Evolutionary conservation across 2,797 vertebrate species (phyloP).

Genomic region (Dicrostonyx torquatus): DNA sequence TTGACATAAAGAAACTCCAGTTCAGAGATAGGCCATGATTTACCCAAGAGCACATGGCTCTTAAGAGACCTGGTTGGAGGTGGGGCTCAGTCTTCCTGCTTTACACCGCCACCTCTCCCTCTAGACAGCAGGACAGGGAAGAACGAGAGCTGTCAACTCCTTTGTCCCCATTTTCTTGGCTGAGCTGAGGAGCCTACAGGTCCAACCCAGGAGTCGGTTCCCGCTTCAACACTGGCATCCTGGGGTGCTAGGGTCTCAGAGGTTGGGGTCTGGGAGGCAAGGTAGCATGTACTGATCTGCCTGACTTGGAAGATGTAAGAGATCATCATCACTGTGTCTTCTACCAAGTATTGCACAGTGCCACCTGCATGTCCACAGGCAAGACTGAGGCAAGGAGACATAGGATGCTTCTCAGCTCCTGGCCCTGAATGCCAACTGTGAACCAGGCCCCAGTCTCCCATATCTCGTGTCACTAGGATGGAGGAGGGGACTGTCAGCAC

Average conservation of each 20-base stretch:
- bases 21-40: neutral
- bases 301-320: neutral
- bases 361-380: neutral
- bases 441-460: rapidly evolving
- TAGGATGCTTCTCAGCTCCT: neutral
- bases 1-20: neutral
- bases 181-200: neutral
- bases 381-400: neutral
- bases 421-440: too few relatives aligned
- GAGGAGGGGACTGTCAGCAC: too few relatives aligned
- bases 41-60: neutral
- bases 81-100: neutral
- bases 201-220: neutral
- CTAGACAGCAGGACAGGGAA: neutral
- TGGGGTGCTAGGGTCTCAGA: neutral
- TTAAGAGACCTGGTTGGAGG: neutral
- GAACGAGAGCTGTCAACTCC: rapidly evolving
- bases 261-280: neutral
- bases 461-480: neutral
- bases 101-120: neutral
- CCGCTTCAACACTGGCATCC: neutral
- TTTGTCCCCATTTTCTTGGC: neutral
- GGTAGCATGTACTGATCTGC: neutral
- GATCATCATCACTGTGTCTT: neutral
- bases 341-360: neutral